phyloP scores from a whole-genome alignment of 1,140 invertebrate genomes.

The Schlechtendalia chinensis region DNA sequence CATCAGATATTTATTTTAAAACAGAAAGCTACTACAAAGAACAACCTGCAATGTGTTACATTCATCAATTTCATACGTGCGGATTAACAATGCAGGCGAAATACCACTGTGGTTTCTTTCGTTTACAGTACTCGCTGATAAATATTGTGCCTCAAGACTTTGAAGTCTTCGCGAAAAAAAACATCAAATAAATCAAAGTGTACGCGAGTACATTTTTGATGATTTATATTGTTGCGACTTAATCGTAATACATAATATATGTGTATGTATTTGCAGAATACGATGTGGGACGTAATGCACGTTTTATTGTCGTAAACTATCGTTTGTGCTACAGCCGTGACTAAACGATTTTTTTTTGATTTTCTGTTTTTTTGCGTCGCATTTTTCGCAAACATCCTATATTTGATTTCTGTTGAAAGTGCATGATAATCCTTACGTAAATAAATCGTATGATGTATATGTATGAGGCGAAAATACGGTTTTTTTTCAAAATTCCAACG shows the following conservation, averaged over 20 bases:
- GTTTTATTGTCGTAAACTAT: constrained; percentile 34
- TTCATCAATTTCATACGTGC: too few species aligned
- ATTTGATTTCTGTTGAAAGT: neutral
- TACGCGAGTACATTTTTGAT: neutral
- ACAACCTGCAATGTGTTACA: too few species aligned
- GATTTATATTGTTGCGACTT: constrained; percentile 13
- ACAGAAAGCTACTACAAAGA: too few species aligned
- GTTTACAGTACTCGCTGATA: neutral
- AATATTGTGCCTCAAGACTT: too few species aligned
- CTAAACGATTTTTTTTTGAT: constrained; percentile 19
- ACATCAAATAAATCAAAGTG: constrained; percentile 17
- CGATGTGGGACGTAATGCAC: neutral
- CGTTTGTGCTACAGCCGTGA: neutral
- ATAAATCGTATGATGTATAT: neutral
- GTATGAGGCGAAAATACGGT: neutral
- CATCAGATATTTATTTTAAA: too few species aligned
- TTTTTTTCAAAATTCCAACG: neutral
- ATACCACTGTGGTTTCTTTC: neutral
- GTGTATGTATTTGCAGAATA: neutral
- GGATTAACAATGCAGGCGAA: neutral
- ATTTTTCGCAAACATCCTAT: neutral
- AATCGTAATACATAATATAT: neutral
- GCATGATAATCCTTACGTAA: neutral
- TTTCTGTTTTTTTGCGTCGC: neutral
- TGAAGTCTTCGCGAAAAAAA: neutral